These are phyloP conservation scores for Drosophila fuyamai DNA, from an alignment of 1,140 invertebrate genomes.

Conservation along the genomic window DNA sequence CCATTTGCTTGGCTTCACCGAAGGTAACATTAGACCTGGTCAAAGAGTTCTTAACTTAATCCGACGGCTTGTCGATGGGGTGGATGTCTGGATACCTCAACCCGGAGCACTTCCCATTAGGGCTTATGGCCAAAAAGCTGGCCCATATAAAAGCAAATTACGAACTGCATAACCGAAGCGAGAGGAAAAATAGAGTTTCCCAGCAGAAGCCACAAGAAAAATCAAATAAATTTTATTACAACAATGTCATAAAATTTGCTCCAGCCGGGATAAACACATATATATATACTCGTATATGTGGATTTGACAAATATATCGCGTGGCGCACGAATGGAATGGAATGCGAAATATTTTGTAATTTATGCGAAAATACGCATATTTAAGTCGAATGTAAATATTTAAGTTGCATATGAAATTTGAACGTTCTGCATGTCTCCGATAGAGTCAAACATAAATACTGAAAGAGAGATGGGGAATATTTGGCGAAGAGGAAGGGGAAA, in stretches of 20 bases:
- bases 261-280: conserved; percentile 18
- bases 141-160: conserved; percentile 65
- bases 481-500: not conserved
- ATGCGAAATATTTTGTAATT: conserved; percentile 73
- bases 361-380: conserved; percentile 78
- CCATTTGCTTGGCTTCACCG: conserved; percentile 33
- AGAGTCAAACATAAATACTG: conserved; percentile 42
- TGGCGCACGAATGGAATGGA: conserved; percentile 55
- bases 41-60: conserved; percentile 38
- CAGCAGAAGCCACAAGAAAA: conserved; percentile 64
- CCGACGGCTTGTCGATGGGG: conserved; percentile 6
- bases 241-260: conserved; percentile 73
- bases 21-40: conserved; percentile 38
- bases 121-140: conserved; percentile 69
- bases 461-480: not conserved
- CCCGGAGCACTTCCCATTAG: conserved; percentile 57
- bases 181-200: conserved; percentile 22
- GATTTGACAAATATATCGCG: conserved; percentile 59
- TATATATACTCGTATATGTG: conserved; percentile 10
- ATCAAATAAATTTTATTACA: conserved; percentile 78
- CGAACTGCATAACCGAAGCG: conserved; percentile 31
- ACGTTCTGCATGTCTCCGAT: conserved; percentile 72
- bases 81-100: conserved; percentile 14
- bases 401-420: conserved; percentile 74
- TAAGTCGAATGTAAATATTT: conserved; percentile 80